phyloP scores from a whole-genome alignment of 1,140 invertebrate genomes.

The Chrysomallon squamiferum region DNA sequence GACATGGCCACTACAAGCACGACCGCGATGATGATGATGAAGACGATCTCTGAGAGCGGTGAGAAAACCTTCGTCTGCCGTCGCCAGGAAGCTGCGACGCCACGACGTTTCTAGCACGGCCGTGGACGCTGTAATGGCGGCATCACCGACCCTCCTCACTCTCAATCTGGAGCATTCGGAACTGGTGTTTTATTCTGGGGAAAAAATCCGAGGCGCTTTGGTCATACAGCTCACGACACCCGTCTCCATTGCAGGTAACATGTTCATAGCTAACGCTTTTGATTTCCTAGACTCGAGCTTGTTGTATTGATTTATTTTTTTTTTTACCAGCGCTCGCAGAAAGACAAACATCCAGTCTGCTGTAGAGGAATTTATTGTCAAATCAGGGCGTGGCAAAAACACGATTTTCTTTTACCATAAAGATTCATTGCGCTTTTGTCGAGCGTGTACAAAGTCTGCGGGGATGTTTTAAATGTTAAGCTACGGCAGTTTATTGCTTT shows the following conservation, averaged over 20 bases:
- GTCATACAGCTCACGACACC: conserved; percentile 37
- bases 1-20: neutral
- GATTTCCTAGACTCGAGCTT: no score
- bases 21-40: neutral
- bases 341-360: no score
- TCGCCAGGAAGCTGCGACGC: conserved; percentile 10
- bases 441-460: no score
- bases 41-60: neutral
- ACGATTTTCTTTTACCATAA: no score
- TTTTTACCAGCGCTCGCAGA: no score
- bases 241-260: conserved; percentile 45
- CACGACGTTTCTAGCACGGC: neutral
- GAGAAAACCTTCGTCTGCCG: neutral
- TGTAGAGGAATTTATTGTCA: no score
- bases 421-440: no score
- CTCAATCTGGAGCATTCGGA: conserved; percentile 44
- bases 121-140: conserved; percentile 8
- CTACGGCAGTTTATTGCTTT: no score
- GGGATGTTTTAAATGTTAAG: no score
- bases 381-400: neutral
- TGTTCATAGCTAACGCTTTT: neutral
- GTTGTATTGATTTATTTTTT: no score
- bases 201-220: conserved; percentile 41
- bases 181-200: conserved; percentile 45
- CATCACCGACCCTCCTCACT: conserved; percentile 19